These are phyloP conservation scores for Drosophila tripunctata DNA, from an alignment of 2,888 invertebrate species.

Conservation along the genomic window DNA sequence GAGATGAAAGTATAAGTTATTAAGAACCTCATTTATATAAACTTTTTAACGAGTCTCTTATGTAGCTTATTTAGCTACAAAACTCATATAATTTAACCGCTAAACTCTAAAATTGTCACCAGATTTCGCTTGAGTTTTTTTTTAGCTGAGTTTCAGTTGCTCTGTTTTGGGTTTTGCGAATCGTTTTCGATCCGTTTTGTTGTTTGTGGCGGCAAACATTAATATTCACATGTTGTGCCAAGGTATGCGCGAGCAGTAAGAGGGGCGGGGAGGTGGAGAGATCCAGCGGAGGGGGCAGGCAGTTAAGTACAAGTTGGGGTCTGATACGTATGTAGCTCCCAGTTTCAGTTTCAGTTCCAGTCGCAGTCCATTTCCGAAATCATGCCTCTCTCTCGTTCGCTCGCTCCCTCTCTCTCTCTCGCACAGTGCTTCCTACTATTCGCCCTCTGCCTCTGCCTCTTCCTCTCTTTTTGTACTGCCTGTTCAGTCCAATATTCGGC, in stretches of 20 bases:
- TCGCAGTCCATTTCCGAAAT: not conserved
- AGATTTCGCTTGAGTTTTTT: conserved; percentile 39
- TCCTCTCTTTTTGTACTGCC: not conserved
- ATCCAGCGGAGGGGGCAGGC: not conserved
- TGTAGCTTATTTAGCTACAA: not conserved
- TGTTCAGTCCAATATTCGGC: conserved; percentile 18
- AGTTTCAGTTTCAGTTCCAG: conserved; percentile 8
- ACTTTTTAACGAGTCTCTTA: too few relatives aligned
- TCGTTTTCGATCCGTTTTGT: conserved; percentile 49
- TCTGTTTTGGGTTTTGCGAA: conserved; percentile 25
- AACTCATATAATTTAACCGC: conserved; percentile 35
- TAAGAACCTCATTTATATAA: too few relatives aligned
- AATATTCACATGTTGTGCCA: conserved; percentile 81
- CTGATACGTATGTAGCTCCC: conserved; percentile 4
- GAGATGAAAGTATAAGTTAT: too few relatives aligned
- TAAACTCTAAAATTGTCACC: conserved; percentile 60
- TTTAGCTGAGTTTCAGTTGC: not conserved
- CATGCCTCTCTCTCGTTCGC: not conserved
- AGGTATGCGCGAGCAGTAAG: conserved; percentile 58
- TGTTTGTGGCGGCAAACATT: conserved; percentile 74
- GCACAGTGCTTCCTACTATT: conserved; percentile 16
- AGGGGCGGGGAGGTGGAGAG: not conserved
- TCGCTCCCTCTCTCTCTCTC: conserved; percentile 1
- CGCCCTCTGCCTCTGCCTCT: not conserved
- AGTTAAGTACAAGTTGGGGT: not conserved